Evolutionary conservation across 1,140 invertebrate species (phyloP), one percentile per base, ranked within the genome.

Genomic region (Zaprionus nigranus): DNA sequence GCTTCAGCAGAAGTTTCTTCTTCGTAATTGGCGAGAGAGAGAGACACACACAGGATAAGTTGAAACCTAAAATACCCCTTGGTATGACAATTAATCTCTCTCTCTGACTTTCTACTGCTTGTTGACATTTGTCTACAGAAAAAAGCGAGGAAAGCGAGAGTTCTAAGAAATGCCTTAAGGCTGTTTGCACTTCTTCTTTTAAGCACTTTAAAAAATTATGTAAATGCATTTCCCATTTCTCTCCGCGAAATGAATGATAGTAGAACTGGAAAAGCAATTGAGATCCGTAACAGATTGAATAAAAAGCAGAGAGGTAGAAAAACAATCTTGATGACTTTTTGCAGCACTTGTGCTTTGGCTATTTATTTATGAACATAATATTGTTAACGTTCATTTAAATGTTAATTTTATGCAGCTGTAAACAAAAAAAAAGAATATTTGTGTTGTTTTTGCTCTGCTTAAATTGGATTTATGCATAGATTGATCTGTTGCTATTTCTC

Each of bases 151-250:
- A 56, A 56, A 56, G 7, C 28, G 2, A 30, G 24, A n/a, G 9
- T 12, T 13, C 22, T 24, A 15, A 5, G 1, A 30, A 30, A 3
- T 56, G 26, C 26, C 26, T 28, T 5, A 7, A n/a, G 53, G 12
- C 13, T 30, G n/a, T 28, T 56, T 54, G 51, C 6, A 7, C 2
- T n/a, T 9, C 2, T 17, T 56, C 26, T 26, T 30, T 56, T 15
- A 56, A 30, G 53, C 53, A n/a, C 24, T 56, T 56, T 28, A 56
- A 56, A 28, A 46, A 30, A 56, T 28, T 56, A 56, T 56, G 26
- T 56, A 56, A 56, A 28, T 56, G 13, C 22, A 56, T 56, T 56
- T 56, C 28, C 22, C 53, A 30, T 9, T 46, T 13, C 51, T 24
- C 11, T 54, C 9, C 12, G 15, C n/a, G 49, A 24, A 22, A 53